Conservation (phyloP, 2,888 invertebrate genomes). For the Eledone cirrhosa region DNA sequence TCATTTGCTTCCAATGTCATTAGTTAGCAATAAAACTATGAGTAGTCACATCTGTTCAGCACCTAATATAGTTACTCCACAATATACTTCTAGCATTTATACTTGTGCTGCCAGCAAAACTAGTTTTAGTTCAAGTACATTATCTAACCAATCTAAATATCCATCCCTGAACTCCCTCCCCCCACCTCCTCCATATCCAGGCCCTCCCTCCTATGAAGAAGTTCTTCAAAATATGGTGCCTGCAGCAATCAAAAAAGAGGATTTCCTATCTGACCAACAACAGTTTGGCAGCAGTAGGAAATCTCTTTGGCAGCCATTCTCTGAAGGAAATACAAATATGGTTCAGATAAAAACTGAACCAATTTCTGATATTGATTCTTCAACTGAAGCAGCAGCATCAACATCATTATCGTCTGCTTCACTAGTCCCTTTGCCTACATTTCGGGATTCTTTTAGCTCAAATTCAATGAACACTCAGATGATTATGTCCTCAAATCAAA, state of each 20-base stretch:
- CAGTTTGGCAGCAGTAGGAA: neutral
- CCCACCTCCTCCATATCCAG: neutral
- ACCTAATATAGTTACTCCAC: neutral
- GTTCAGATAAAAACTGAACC: conserved; percentile 10
- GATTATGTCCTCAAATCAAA: no score
- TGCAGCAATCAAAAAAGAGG: neutral
- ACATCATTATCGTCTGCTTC: neutral
- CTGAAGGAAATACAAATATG: conserved; percentile 5
- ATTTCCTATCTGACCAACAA: neutral
- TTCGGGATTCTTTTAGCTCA: no score
- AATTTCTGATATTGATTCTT: neutral
- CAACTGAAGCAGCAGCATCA: neutral
- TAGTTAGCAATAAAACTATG: no score
- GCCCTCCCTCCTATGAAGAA: neutral
- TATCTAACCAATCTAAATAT: neutral
- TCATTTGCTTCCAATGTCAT: no score
- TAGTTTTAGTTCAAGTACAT: neutral
- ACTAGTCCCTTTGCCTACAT: neutral
- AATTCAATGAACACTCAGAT: no score
- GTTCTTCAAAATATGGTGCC: neutral
- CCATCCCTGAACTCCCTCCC: no score
- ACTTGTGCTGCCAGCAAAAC: neutral
- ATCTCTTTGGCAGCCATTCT: conserved; percentile 12
- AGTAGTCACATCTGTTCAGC: neutral
- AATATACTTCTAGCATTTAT: conserved; percentile 6